Evolutionary conservation across 1,140 invertebrate genomes (phyloP).

Genomic region (Bradysia coprophila): DNA sequence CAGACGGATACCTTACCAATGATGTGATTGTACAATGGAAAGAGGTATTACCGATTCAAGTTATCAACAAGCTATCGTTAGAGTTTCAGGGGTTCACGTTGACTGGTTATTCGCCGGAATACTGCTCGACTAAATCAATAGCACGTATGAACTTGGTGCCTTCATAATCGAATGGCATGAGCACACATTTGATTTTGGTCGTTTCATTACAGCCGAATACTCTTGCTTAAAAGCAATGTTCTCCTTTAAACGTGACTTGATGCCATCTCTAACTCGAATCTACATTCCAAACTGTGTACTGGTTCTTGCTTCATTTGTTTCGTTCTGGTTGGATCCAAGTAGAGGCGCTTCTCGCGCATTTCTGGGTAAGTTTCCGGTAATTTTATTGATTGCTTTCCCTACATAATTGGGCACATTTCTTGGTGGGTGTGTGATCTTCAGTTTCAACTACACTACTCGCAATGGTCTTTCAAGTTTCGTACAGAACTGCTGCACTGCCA

Average conservation of each 20-base stretch:
- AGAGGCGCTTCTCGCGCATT: conserved; percentile 79
- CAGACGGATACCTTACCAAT: conserved; percentile 80
- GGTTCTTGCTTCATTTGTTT: conserved; percentile 87
- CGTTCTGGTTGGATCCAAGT: conserved; percentile 86
- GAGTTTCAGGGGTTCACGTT: conserved; percentile 74
- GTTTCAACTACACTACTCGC: neutral
- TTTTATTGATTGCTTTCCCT: neutral
- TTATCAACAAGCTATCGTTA: conserved; percentile 73
- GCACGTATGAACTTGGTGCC: conserved; percentile 80
- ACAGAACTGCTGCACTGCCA: neutral
- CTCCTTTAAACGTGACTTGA: conserved; percentile 82
- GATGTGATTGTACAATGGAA: conserved; percentile 82
- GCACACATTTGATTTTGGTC: conserved; percentile 6
- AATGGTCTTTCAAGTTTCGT: neutral
- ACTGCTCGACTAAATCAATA: conserved; percentile 82
- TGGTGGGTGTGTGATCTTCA: neutral
- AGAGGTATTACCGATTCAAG: conserved; percentile 72
- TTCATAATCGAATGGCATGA: conserved; percentile 1
- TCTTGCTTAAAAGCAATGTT: conserved; percentile 82
- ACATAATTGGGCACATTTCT: no score
- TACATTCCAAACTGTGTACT: conserved; percentile 87
- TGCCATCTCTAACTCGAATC: conserved; percentile 87
- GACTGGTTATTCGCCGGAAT: conserved; percentile 71
- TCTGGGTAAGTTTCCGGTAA: conserved; percentile 33
- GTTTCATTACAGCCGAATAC: conserved; percentile 73